phyloP scores from a whole-genome alignment of 2,888 invertebrate species.

The Netelia melanura region DNA sequence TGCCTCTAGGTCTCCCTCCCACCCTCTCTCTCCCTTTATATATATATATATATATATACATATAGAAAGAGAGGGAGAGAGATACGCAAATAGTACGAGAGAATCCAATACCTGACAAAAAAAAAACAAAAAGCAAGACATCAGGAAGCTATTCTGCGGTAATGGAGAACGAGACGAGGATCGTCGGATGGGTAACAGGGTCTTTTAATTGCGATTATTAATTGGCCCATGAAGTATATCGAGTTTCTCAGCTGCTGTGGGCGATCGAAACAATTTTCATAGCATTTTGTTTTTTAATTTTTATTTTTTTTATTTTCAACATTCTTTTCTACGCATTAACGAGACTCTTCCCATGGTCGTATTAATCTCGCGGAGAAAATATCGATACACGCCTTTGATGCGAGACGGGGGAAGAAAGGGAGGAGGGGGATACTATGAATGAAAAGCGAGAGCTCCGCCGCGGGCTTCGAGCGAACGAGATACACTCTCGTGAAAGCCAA shows the following conservation, averaged over 20 bases:
- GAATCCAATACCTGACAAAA: constrained; percentile 12
- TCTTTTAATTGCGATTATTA: constrained; percentile 75
- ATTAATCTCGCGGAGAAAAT: constrained; percentile 40
- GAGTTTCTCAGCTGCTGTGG: constrained; percentile 3
- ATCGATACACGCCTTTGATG: constrained; percentile 15
- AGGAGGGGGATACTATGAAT: constrained; percentile 28
- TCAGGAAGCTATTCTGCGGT: constrained; percentile 58
- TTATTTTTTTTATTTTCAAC: constrained; percentile 25
- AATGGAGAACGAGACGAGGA: constrained; percentile 56
- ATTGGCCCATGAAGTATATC: constrained; percentile 57
- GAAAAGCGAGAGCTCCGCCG: constrained; percentile 54
- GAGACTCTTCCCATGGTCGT: constrained; percentile 42
- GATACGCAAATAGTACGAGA: neutral
- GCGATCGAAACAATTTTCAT: constrained; percentile 20
- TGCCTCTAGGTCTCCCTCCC: constrained; percentile 21
- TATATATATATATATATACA: neutral
- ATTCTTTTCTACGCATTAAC: constrained; percentile 44
- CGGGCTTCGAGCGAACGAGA: constrained; percentile 40
- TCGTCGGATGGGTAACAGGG: constrained; percentile 65
- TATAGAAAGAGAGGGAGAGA: neutral
- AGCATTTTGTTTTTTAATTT: neutral
- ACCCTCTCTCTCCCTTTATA: too few relatives aligned
- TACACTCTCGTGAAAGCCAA: constrained; percentile 37
- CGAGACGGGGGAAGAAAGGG: neutral
- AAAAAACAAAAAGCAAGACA: constrained; percentile 23